A percentile compares a stretch with the other conserved stretches of the same genome.
phyloP scores from a whole-genome alignment of 2,888 invertebrate genomes.

The Pristionchus fissidentatus region DNA sequence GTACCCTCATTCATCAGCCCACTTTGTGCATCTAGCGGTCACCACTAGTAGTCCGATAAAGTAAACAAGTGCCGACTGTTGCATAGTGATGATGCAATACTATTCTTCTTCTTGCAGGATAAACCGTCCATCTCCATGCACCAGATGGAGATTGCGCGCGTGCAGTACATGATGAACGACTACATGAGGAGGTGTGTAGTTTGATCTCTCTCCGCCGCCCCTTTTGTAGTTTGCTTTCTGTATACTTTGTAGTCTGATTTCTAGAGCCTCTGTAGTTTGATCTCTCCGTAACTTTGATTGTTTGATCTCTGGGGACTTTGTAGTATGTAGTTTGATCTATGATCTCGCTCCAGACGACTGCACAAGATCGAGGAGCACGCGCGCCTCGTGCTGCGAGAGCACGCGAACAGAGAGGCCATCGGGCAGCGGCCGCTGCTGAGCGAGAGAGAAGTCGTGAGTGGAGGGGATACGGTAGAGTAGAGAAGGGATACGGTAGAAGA shows the following conservation, averaged over 20 bases:
- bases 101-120: background rate
- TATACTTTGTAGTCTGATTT: background rate
- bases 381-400: background rate
- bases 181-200: constrained; percentile 39
- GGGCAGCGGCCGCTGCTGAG: constrained; percentile 13
- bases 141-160: constrained; percentile 33
- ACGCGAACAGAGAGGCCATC: background rate
- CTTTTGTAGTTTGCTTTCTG: background rate
- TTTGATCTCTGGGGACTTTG: background rate
- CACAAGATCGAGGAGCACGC: constrained; percentile 44
- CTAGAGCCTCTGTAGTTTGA: background rate
- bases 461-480: no score
- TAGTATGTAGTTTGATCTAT: background rate
- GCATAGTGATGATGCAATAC: no score
- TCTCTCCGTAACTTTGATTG: background rate
- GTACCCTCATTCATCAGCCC: no score
- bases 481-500: background rate
- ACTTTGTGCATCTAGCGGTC: no score
- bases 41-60: no score
- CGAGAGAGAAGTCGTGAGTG: constrained; percentile 2
- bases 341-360: constrained; percentile 28
- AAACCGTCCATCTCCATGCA: constrained; percentile 31
- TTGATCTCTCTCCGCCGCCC: background rate
- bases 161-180: constrained; percentile 41
- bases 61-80: no score